Base-by-base conservation (phyloP, 92 coral and sea anemone species). In the Zoanthus sociatus region DNA sequence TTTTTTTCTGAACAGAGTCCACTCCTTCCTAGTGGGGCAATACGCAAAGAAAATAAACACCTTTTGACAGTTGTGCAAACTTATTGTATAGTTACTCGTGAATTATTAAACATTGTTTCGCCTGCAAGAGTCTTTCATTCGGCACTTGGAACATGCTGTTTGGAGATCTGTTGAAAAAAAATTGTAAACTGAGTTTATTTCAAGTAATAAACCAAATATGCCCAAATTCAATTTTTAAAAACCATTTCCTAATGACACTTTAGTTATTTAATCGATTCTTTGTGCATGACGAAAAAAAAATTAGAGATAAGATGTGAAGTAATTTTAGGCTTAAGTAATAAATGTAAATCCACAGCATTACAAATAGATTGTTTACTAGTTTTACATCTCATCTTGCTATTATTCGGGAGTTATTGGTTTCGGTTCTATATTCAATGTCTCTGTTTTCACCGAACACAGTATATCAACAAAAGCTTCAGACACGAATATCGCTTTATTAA, bases 1-100 rank as follows among this genome's bases (percentile, higher is more conserved):
- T 42, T 14, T 8, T 17, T 45, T 37, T 13, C 45, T 79, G 50
- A 79, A 21, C 73, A 21, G 73, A 63, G 31, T 13, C n/a, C 53
- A 18, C 48, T n/a, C 51, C 54, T 60, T 61, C 60, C 45, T 56
- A 44, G 63, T 64, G 21, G 5, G 31, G 55, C 60, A 81, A 68
- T 45, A 51, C 73, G 66, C 85, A 64, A 64, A 73, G 66, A 67
- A 66, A 64, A 81, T 66, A 50, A 70, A 64, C 73, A 64, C 61
- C 26, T 66, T n/a, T 64, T 46, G 85, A 44, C 85, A 67, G 76
- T 67, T 81, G 32, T 47, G 63, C 46, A 45, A 44, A 66, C 75
- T 12, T 46, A 81, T 66, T 81, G 73, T 7, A 18, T 81, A 74
- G 46, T 32, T 64, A 6, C 58, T 81, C 75, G 66, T 81, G 18